Conservation (phyloP, 2,797 vertebrate genomes). For the Prunella strophiata region DNA sequence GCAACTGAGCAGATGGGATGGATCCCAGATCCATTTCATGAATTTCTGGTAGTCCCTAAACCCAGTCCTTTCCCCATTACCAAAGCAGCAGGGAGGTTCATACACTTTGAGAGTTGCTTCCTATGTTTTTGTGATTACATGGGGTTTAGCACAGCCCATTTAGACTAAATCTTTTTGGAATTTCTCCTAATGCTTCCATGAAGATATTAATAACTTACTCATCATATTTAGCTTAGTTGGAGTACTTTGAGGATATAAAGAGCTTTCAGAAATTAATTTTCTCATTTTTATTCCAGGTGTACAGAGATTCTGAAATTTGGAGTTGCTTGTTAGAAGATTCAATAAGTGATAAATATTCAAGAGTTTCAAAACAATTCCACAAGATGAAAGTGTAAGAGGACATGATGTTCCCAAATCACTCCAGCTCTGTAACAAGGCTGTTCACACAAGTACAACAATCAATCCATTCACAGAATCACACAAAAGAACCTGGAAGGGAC, state of each 20-base stretch:
- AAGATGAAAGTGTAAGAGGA: neutral
- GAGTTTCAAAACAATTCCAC: neutral
- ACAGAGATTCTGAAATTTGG: neutral
- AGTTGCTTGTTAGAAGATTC: neutral
- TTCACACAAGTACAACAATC: neutral
- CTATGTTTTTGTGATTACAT: neutral
- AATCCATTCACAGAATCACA: neutral
- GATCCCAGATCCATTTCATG: neutral
- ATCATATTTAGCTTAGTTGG: neutral
- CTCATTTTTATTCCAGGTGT: neutral
- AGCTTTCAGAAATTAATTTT: neutral
- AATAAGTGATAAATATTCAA: neutral
- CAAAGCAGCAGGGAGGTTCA: neutral
- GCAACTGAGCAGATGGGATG: neutral
- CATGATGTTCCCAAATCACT: neutral
- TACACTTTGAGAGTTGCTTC: neutral
- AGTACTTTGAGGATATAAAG: neutral
- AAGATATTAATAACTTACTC: neutral
- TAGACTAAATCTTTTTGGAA: neutral
- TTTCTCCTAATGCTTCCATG: neutral
- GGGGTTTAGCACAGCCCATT: neutral
- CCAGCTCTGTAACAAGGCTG: neutral
- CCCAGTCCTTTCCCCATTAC: neutral
- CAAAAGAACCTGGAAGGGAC: slow-evolving; percentile 9
- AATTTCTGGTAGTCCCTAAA: neutral